phyloP scores from a whole-genome alignment of 1,140 invertebrate species.

The Cydia pomonella region DNA sequence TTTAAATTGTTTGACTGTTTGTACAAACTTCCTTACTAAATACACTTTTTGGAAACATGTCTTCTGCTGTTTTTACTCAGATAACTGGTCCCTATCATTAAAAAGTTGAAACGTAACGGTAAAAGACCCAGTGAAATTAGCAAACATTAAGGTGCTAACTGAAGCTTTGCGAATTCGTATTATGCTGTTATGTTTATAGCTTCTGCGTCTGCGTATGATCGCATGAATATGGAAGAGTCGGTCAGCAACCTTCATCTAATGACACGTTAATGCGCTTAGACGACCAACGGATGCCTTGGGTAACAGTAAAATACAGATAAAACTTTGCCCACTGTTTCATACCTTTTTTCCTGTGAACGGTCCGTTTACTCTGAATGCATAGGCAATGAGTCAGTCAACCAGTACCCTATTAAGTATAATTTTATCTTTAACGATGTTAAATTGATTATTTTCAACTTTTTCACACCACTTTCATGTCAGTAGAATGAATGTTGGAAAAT shows the following conservation, averaged over 20 bases:
- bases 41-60: too few relatives aligned
- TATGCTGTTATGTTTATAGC: constrained; percentile 31
- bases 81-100: constrained; percentile 19
- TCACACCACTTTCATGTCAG: background rate
- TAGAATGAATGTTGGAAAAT: background rate
- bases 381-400: constrained; percentile 76
- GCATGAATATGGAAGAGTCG: constrained; percentile 50
- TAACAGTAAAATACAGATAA: constrained; percentile 77
- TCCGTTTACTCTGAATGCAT: constrained; percentile 72
- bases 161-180: constrained; percentile 26
- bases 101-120: constrained; percentile 25
- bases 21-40: too few relatives aligned
- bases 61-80: background rate
- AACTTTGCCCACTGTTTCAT: constrained; percentile 64
- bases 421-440: constrained; percentile 1
- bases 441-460: constrained; percentile 1
- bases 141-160: constrained; percentile 32
- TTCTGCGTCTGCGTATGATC: constrained; percentile 18
- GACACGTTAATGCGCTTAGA: constrained; percentile 72
- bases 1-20: too few relatives aligned
- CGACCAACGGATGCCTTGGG: constrained; percentile 52
- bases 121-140: constrained; percentile 15
- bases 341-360: constrained; percentile 74
- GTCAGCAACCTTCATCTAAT: constrained; percentile 77
- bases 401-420: constrained; percentile 36